Conservation (phyloP, 2,888 invertebrate genomes). For the Trissolcus japonicus region DNA sequence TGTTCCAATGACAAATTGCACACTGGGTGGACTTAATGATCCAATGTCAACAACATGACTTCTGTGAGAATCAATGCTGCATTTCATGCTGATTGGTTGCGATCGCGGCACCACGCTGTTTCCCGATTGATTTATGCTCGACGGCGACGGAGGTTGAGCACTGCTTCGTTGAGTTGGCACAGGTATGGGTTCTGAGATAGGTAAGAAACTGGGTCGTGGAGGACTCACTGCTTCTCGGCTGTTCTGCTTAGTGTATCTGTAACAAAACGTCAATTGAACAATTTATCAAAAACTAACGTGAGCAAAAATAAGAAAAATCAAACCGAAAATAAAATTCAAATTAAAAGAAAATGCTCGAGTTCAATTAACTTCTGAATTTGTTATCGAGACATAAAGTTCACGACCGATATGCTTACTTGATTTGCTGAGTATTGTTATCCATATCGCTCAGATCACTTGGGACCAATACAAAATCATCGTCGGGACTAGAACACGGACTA, state of each 20-base stretch:
- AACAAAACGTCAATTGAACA: neutral
- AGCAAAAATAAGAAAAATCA: neutral
- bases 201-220: slow-evolving; percentile 82
- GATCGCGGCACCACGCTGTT: slow-evolving; percentile 84
- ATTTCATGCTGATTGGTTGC: slow-evolving; percentile 90
- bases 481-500: slow-evolving; percentile 75
- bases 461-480: slow-evolving; percentile 75
- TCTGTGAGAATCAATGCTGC: slow-evolving; percentile 81
- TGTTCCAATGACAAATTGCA: slow-evolving; percentile 91
- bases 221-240: slow-evolving; percentile 78
- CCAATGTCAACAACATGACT: slow-evolving; percentile 87
- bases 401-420: slow-evolving; percentile 63
- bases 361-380: neutral
- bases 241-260: slow-evolving; percentile 73
- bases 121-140: slow-evolving; percentile 61
- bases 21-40: slow-evolving; percentile 93
- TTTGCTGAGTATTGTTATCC: slow-evolving; percentile 73
- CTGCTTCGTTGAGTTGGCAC: slow-evolving; percentile 82
- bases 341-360: neutral
- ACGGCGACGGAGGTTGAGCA: slow-evolving; percentile 63
- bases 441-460: slow-evolving; percentile 73
- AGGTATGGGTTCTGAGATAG: slow-evolving; percentile 86
- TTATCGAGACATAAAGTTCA: neutral
- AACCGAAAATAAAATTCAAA: neutral
- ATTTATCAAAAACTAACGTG: neutral